phyloP scores from a whole-genome alignment of 1,140 invertebrate species.

The Apolygus lucorum region DNA sequence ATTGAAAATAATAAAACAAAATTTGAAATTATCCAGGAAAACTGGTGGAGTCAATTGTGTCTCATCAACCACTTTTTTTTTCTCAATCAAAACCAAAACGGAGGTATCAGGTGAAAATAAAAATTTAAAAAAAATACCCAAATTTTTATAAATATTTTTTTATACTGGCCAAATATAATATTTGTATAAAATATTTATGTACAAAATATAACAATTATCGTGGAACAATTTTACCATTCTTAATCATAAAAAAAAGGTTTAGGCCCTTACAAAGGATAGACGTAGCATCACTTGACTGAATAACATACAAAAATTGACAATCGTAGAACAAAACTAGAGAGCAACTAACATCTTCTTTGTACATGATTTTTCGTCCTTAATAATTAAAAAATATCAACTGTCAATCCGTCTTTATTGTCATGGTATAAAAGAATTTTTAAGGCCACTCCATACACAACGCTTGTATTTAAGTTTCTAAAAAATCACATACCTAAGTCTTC shows the following conservation, averaged over 20 bases:
- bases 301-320: constrained; percentile 24
- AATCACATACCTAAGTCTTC: no score
- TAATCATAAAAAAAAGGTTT: constrained; percentile 21
- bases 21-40: no score
- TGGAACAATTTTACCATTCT: constrained; percentile 29
- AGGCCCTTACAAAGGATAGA: constrained; percentile 19
- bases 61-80: no score
- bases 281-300: constrained; percentile 27
- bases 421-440: constrained; percentile 14
- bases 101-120: no score
- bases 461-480: no score
- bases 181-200: constrained; percentile 29
- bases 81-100: no score
- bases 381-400: constrained; percentile 12
- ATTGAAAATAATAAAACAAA: no score
- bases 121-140: not conserved
- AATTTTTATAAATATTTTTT: constrained; percentile 28
- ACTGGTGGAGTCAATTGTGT: no score
- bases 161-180: constrained; percentile 30
- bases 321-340: constrained; percentile 7
- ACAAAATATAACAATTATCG: constrained; percentile 27
- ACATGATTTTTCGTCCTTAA: constrained; percentile 23
- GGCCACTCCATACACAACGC: constrained; percentile 14
- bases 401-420: constrained; percentile 12
- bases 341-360: constrained; percentile 26